Evolutionary conservation across 1,140 invertebrate genomes (phyloP), one percentile per base, ranked within the genome.

Genomic region (Phthorimaea operculella): DNA sequence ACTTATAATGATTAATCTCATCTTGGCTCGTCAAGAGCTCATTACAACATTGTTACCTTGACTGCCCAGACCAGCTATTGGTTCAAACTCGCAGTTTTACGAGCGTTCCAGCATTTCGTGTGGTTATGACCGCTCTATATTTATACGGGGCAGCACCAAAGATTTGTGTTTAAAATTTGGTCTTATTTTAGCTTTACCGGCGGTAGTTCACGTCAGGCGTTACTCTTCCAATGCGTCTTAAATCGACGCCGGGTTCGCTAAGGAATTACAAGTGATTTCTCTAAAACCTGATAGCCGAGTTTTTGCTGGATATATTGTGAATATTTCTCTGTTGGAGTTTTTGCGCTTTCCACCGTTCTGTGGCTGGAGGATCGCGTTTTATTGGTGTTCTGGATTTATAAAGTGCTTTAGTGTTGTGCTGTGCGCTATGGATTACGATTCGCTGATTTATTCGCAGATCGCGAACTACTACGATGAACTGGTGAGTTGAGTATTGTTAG

Each of bases 121-220:
- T 52, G 64, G 69, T 72, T 67, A 59, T 58, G 68, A 57, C 73
- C 68, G 49, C 78, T 78, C 76, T 69, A 66, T 73, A 70, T 33
- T 51, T 28, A 62, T 63, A 58, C 60, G 54, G 17, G 57, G 60
- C 67, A 58, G 68, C 66, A 73, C 72, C 71, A 72, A 81, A 80
- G 76, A 78, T 79, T 84, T 83, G 78, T 85, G 82, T 85, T 82
- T 85, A 85, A 83, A 83, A 82, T 85, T 85, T 79, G 78, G 82
- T 85, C 82, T 85, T 85, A 85, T 83, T 85, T 83, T 85, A 85
- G 82, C 80, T 83, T 85, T 83, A 80, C 80, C 76, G 72, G 69
- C 78, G 80, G 68, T 74, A 74, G 73, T 75, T 74, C 73, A 80
- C 79, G 79, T 81, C 79, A 74, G 74, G 61, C 69, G 72, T 70